Evolutionary conservation across 2,113 vertebrate genomes (phyloP), one percentile per base, ranked within the genome.

Genomic region (Amia ocellicauda): DNA sequence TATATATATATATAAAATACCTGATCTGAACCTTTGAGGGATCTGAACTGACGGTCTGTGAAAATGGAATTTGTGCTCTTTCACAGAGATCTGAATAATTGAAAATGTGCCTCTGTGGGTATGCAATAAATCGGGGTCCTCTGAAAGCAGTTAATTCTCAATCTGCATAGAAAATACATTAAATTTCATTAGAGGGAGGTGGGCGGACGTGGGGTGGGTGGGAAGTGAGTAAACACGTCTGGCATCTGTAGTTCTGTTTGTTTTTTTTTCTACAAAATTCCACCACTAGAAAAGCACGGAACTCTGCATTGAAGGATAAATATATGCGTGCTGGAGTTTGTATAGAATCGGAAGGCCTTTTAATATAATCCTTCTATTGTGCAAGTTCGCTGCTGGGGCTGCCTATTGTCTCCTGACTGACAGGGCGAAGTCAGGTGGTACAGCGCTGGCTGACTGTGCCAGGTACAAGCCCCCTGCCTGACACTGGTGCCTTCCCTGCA

Each of bases 381-480:
- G 47, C 11, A 36, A 29, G 14, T 42, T 24, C 43, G 41, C 36
- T 29, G 23, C 63, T 49, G 55, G 43, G 45, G 29, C 11, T 24
- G 57, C 19, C 24, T 29, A 60, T 66, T 66, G 57, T 66, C 47
- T 28, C 58, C 31, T 60, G 57, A 59, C 31, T 66, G 64, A 43
- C 64, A 42, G 56, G 31, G 58, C n/a, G 5, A n/a, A 52, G 47
- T 60, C 64, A 66, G 64, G 57, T 60, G 47, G 56, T 50, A 42
- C 57, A 14, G 26, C 36, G 3, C 17, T 47, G n/a, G 55, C 51
- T 62, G 50, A 27, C 13, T 45, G 49, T 59, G 63, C 29, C 63
- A 66, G 45, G 56, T 58, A 53, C 19, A 40, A 22, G 20, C 54
- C 63, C 27, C 45, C 27, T 2, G 19, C 62, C 53, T 52, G 53